Percentiles rank a stretch among this genome's conserved stretches.
Conservation (phyloP, 2,888 invertebrate species). For the Altica lythri region DNA sequence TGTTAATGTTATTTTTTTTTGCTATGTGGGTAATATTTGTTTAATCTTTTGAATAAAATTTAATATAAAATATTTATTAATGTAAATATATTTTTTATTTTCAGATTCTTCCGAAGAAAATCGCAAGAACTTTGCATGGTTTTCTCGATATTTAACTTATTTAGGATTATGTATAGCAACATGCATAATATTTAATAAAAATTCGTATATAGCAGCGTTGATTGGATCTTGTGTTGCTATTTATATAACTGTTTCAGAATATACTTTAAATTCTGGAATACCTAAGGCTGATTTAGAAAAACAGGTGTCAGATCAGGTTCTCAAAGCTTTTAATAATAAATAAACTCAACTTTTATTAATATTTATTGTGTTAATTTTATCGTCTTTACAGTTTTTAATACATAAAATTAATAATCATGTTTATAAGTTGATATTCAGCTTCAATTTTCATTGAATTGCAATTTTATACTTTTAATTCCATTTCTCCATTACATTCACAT, state of each 20-base stretch:
- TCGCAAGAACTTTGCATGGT: slow-evolving; percentile 64
- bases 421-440: too few species aligned
- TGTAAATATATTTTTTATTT: slow-evolving; percentile 29
- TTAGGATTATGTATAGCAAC: slow-evolving; percentile 83
- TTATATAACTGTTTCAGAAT: slow-evolving; percentile 86
- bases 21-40: too few species aligned
- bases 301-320: slow-evolving; percentile 44
- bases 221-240: slow-evolving; percentile 79
- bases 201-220: slow-evolving; percentile 73
- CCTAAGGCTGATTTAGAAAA: slow-evolving; percentile 48
- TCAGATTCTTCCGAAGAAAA: slow-evolving; percentile 59
- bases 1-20: too few species aligned
- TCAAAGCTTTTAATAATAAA: slow-evolving; percentile 38
- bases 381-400: too few species aligned
- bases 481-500: too few species aligned
- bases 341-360: too few species aligned
- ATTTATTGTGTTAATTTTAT: too few species aligned
- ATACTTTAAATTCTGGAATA: slow-evolving; percentile 62
- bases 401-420: too few species aligned
- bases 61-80: too few species aligned
- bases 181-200: slow-evolving; percentile 83
- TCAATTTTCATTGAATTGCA: too few species aligned
- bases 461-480: too few species aligned
- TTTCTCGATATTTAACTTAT: slow-evolving; percentile 81
- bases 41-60: too few species aligned